Conservation (phyloP, 2,888 invertebrate genomes). For the Apoderus coryli region DNA sequence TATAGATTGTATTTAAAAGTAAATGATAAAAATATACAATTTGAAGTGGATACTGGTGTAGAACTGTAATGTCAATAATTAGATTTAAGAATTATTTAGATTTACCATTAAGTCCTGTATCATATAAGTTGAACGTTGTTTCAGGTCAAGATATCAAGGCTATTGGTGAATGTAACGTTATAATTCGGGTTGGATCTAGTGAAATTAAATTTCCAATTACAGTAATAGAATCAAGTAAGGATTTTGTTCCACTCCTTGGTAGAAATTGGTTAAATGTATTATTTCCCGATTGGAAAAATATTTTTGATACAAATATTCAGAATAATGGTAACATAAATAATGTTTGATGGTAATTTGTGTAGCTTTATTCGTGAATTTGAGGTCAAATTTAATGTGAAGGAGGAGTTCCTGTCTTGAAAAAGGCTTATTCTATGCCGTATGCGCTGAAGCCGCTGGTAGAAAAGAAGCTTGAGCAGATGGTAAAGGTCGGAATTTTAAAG, state of each 20-base stretch:
- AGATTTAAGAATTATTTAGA: not conserved
- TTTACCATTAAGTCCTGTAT: not conserved
- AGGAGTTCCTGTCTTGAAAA: not conserved
- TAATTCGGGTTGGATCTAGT: not conserved
- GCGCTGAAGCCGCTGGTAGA: conserved; percentile 3
- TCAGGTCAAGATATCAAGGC: not conserved
- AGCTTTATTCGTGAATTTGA: conserved; percentile 6
- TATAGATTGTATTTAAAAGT: not conserved
- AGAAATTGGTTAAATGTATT: conserved; percentile 2
- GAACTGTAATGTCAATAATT: not conserved
- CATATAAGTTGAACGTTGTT: not conserved
- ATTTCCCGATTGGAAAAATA: conserved; percentile 1
- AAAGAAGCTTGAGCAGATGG: conserved; percentile 4
- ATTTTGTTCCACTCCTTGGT: not conserved
- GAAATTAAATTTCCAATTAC: not conserved
- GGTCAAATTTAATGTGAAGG: conserved; percentile 4
- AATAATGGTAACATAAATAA: not conserved
- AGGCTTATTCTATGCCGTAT: conserved; percentile 1
- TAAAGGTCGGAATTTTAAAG: conserved; percentile 4
- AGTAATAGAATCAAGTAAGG: not conserved
- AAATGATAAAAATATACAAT: not conserved
- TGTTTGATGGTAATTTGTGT: conserved; percentile 5
- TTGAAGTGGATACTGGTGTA: conserved; percentile 1
- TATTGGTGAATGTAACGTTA: conserved; percentile 1
- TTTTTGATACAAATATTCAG: not conserved